A percentile compares a stretch with the other conserved stretches of the same genome.
Conservation (phyloP, 2,888 invertebrate genomes). For the Galerucella calmariensis region DNA sequence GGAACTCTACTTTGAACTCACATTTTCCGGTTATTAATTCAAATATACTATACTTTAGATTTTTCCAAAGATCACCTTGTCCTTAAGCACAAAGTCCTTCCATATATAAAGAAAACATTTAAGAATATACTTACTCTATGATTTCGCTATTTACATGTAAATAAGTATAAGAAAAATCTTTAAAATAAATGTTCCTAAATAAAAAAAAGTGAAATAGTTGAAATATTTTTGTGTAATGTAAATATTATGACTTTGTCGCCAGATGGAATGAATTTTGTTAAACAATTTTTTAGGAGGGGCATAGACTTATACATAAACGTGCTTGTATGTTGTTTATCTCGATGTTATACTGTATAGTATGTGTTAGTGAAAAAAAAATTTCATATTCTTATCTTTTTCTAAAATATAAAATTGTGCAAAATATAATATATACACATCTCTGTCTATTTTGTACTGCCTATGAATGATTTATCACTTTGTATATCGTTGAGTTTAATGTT, state of each 20-base stretch:
- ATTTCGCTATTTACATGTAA: conserved; percentile 50
- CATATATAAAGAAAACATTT: conserved; percentile 33
- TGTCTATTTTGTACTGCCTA: not conserved
- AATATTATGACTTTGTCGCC: conserved; percentile 42
- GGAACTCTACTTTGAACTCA: not conserved
- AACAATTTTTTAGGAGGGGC: conserved; percentile 60
- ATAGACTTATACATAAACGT: conserved; percentile 61
- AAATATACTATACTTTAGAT: not conserved
- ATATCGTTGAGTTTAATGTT: too few species aligned
- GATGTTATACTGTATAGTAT: conserved; percentile 48
- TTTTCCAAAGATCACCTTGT: conserved; percentile 36
- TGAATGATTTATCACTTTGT: too few species aligned
- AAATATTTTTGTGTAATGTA: conserved; percentile 54
- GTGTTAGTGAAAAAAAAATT: conserved; percentile 33
- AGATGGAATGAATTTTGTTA: conserved; percentile 30
- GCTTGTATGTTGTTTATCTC: conserved; percentile 55
- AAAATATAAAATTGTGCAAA: conserved; percentile 17
- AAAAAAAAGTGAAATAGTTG: conserved; percentile 52
- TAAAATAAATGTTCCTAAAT: conserved; percentile 58
- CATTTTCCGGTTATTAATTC: not conserved
- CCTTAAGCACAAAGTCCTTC: conserved; percentile 52
- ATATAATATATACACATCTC: conserved; percentile 3
- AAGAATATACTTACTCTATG: conserved; percentile 42
- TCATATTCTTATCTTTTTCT: conserved; percentile 31
- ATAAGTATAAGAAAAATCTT: conserved; percentile 51